These are phyloP conservation scores for Pelusios castaneus DNA, from an alignment of 2,113 vertebrate species.

Conservation along the genomic window DNA sequence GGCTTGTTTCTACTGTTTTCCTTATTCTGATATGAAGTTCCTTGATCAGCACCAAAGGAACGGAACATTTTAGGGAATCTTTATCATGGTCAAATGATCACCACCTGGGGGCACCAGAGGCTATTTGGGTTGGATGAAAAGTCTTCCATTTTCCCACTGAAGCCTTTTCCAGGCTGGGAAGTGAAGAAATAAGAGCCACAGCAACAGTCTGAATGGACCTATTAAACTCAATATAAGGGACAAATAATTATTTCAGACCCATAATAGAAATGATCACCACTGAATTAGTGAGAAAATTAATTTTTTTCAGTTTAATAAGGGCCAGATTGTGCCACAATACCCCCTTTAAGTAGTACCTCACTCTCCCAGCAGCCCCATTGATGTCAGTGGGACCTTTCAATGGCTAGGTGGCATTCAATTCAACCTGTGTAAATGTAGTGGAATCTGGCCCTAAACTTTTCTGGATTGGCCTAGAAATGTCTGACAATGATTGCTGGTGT, in stretches of 20 bases:
- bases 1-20: background rate
- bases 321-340: background rate
- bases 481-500: background rate
- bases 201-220: background rate
- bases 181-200: background rate
- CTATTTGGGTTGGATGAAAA: background rate
- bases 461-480: background rate
- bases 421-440: background rate
- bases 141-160: background rate
- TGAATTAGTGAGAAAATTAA: background rate
- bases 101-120: background rate
- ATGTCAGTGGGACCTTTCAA: background rate
- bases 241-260: background rate
- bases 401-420: background rate
- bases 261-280: background rate
- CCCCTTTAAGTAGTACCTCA: background rate
- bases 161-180: background rate
- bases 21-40: background rate
- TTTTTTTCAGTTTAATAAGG: background rate
- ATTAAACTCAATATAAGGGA: background rate
- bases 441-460: background rate
- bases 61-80: background rate
- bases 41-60: background rate
- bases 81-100: background rate
- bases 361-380: background rate